phyloP scores from a whole-genome alignment of 35 echinoderm and acorn worm genomes.

The Stichopus chloronotus region DNA sequence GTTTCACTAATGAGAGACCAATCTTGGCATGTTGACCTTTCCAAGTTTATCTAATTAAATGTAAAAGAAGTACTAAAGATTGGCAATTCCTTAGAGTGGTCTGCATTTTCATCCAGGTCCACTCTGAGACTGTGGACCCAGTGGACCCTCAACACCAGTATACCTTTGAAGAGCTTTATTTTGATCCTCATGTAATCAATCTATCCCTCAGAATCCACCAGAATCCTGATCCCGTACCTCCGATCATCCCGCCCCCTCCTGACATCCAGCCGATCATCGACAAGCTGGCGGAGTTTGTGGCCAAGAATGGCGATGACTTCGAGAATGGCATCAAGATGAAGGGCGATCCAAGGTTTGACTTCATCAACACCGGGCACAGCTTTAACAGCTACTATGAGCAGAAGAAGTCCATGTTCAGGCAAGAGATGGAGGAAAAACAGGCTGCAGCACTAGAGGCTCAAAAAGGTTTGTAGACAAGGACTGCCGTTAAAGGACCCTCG shows the following conservation, averaged over 20 bases:
- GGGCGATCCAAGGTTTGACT: constrained; percentile 87
- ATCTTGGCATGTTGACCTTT: too few species aligned
- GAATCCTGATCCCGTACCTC: constrained; percentile 50
- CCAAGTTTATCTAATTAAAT: too few species aligned
- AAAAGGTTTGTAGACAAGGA: constrained; percentile 5
- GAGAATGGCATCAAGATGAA: constrained; percentile 88
- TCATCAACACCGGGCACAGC: constrained; percentile 85
- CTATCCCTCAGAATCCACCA: background rate
- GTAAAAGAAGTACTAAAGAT: too few species aligned
- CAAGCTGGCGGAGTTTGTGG: constrained; percentile 95
- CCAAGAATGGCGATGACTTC: constrained; percentile 97
- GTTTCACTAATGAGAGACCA: too few species aligned
- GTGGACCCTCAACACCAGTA: too few species aligned
- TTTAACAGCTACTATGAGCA: constrained; percentile 88
- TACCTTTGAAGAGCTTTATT: background rate
- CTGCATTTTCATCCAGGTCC: too few species aligned
- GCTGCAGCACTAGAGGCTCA: constrained; percentile 69
- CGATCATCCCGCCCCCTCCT: constrained; percentile 91
- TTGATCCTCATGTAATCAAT: background rate
- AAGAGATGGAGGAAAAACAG: constrained; percentile 56
- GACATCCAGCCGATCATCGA: constrained; percentile 98
- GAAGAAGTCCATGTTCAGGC: constrained; percentile 83
- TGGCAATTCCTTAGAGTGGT: too few species aligned
- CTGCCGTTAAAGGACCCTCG: background rate
- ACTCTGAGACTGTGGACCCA: too few species aligned